Evolutionary conservation across 2,113 vertebrate species (phyloP).

Genomic region (Lophotis ruficrista): DNA sequence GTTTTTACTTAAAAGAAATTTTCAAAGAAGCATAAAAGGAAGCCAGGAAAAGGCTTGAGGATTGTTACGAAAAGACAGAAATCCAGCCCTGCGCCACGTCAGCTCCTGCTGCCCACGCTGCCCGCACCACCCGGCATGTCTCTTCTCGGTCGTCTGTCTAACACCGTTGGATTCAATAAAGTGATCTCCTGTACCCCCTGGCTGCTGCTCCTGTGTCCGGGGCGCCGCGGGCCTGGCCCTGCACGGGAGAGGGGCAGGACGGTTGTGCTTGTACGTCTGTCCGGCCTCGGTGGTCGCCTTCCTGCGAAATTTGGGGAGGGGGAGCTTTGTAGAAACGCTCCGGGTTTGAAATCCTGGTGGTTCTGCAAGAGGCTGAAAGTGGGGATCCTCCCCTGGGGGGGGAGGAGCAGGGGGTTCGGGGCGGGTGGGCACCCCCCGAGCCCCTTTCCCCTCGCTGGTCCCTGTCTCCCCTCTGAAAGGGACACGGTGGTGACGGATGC

Average conservation of each 20-base stretch:
- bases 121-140: slow-evolving; percentile 71
- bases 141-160: slow-evolving; percentile 74
- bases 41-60: slow-evolving; percentile 64
- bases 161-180: slow-evolving; percentile 81
- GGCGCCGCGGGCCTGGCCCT: neutral
- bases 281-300: neutral
- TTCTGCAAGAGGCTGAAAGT: neutral
- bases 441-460: neutral
- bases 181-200: slow-evolving; percentile 73
- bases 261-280: fast-evolving
- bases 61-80: slow-evolving; percentile 38
- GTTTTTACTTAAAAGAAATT: slow-evolving; percentile 65
- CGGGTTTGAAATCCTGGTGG: neutral
- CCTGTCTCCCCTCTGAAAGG: neutral
- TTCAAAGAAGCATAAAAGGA: slow-evolving; percentile 11
- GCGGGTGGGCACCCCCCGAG: too few species aligned
- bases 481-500: fast-evolving
- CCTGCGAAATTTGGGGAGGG: neutral
- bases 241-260: neutral
- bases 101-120: slow-evolving; percentile 66
- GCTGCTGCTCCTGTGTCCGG: slow-evolving; percentile 45
- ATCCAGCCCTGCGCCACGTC: slow-evolving; percentile 63
- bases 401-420: fast-evolving
- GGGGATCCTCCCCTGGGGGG: too few species aligned
- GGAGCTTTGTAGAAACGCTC: fast-evolving